These are phyloP conservation scores for Ictalurus punctatus DNA, from an alignment of 2,113 vertebrate genomes.

Conservation along the genomic window DNA sequence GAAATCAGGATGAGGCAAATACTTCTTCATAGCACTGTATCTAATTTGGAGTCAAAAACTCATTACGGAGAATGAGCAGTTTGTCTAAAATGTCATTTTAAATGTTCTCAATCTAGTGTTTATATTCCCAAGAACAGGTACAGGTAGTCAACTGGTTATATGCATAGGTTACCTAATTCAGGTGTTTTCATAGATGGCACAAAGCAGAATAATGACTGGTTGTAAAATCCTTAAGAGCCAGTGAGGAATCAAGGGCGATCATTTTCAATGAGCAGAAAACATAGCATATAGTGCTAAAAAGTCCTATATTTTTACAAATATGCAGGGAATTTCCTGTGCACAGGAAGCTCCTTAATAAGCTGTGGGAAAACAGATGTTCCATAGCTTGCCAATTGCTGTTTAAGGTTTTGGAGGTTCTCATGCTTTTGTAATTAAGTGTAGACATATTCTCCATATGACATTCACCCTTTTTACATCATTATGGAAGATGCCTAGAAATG, in stretches of 20 bases:
- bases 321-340: background rate
- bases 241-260: background rate
- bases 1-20: no score
- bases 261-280: background rate
- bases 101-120: background rate
- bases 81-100: background rate
- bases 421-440: background rate
- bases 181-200: background rate
- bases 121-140: background rate
- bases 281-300: background rate
- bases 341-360: background rate
- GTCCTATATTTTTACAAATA: background rate
- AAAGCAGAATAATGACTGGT: background rate
- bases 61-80: background rate
- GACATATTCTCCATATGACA: background rate
- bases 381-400: background rate
- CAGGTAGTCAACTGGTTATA: background rate
- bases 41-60: background rate
- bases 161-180: background rate
- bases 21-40: no score
- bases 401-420: background rate
- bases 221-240: background rate
- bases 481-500: background rate
- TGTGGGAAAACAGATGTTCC: background rate
- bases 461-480: background rate